A percentile compares a stretch with the other conserved stretches of the same genome.
Conservation (phyloP, 1,140 invertebrate species). For the Listronotus bonariensis region DNA sequence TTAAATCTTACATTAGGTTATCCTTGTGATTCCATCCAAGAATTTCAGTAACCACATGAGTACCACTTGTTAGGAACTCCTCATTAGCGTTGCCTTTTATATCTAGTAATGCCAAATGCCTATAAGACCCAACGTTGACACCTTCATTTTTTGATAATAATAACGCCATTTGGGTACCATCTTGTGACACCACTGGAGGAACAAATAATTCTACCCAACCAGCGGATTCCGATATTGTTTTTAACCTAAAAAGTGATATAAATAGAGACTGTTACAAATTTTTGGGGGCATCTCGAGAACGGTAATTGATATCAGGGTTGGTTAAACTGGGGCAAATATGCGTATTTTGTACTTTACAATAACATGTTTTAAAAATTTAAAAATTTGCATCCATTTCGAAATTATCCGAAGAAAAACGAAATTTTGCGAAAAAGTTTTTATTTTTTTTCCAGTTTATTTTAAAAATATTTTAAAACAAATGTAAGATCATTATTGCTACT, state of each 20-base stretch:
- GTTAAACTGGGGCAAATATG: too few relatives aligned
- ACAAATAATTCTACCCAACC: conserved; percentile 75
- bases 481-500: too few relatives aligned
- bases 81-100: conserved; percentile 43
- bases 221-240: conserved; percentile 56
- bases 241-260: conserved; percentile 52
- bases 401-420: too few relatives aligned
- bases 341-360: too few relatives aligned
- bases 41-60: conserved; percentile 79
- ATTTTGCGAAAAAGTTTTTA: too few relatives aligned
- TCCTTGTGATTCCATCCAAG: conserved; percentile 74
- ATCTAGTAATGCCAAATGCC: conserved; percentile 68
- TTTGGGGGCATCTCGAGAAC: too few relatives aligned
- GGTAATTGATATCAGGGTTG: too few relatives aligned
- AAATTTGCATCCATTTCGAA: too few relatives aligned
- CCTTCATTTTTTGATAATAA: conserved; percentile 67
- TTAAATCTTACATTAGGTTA: conserved; percentile 65
- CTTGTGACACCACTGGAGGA: conserved; percentile 63
- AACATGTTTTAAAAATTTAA: too few relatives aligned
- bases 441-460: too few relatives aligned
- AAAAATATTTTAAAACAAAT: too few relatives aligned
- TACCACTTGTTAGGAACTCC: conserved; percentile 71
- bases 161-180: conserved; percentile 53
- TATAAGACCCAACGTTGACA: conserved; percentile 62
- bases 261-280: too few relatives aligned